Percentiles rank a stretch among this genome's conserved stretches.
Evolutionary conservation across 2,113 vertebrate species (phyloP).

Genomic region (Merops nubicus): DNA sequence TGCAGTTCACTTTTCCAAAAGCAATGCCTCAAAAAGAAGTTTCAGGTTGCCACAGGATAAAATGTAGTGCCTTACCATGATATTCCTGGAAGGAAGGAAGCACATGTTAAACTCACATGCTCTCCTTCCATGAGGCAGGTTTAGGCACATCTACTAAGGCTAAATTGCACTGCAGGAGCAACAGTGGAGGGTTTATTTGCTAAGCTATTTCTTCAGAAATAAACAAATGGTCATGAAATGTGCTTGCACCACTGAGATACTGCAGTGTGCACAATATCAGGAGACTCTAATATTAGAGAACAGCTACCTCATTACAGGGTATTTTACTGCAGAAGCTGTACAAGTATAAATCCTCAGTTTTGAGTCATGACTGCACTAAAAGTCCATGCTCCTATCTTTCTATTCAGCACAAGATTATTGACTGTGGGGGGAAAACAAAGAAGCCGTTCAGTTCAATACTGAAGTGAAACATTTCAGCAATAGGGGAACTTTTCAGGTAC

Average conservation of each 20-base stretch:
- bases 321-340: background rate
- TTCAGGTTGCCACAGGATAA: background rate
- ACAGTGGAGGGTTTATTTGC: background rate
- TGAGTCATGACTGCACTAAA: background rate
- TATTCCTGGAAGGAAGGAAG: background rate
- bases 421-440: background rate
- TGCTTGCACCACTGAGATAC: background rate
- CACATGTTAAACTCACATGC: rapidly evolving
- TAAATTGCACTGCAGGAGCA: background rate
- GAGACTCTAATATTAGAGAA: background rate
- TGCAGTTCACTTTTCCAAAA: background rate
- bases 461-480: no score
- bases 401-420: background rate
- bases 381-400: background rate
- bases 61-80: background rate
- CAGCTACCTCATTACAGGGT: background rate
- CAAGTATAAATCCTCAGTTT: background rate
- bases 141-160: background rate
- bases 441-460: background rate
- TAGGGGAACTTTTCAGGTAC: background rate
- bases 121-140: background rate
- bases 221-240: background rate
- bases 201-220: background rate
- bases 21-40: background rate
- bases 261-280: background rate